Evolutionary conservation across 2,888 invertebrate genomes (phyloP), one percentile per base, ranked within the genome.

Genomic region (Hirtodrosophila duncani): DNA sequence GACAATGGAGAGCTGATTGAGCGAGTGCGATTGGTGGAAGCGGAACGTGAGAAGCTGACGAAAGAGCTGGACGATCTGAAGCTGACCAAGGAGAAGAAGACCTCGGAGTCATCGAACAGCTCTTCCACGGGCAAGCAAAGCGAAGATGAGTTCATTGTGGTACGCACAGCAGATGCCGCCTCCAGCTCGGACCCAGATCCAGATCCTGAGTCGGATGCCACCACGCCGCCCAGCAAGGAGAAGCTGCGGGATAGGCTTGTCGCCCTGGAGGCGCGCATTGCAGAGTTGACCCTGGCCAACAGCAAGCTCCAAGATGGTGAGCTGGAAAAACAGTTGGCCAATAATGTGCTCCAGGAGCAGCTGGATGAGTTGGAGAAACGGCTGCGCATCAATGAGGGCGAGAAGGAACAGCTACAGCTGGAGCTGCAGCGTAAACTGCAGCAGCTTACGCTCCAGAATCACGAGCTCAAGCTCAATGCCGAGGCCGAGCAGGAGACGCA

Each of bases 161-260:
- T 86, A 4, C 75, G 83, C 14, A 82, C 84, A 18, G 64, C 78
- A 4, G 83, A 84, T 29, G 67, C 72, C 3, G 64, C 67, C 10
- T 60, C 81, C 7, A 57, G 74, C 8, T 72, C 68, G 4, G 52
- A 44, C 7, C 55, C 71, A 1, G 56, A 56, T 23, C 49, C 71
- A 2, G 67, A 67, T 37, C 45, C 58, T 0, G 71, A 68, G 33
- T 10, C 52, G 7, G 69, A 67, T 4, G 67, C 74, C 2, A 68
- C 75, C 0, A 60, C 66, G 16, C 77, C 78, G 1, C 75, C 72
- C 1, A 61, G 67, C 1, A 85, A 85, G 38, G 83, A 83, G 42
- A 72, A 83, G 38, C 39, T 85, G 18, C 86, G 87, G 45, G 80
- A 85, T 42, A 85, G 86, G 52, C 70, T 88, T 3, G 83, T 82